Conservation (phyloP, 2,113 vertebrate species). For the Trogon melanurus region DNA sequence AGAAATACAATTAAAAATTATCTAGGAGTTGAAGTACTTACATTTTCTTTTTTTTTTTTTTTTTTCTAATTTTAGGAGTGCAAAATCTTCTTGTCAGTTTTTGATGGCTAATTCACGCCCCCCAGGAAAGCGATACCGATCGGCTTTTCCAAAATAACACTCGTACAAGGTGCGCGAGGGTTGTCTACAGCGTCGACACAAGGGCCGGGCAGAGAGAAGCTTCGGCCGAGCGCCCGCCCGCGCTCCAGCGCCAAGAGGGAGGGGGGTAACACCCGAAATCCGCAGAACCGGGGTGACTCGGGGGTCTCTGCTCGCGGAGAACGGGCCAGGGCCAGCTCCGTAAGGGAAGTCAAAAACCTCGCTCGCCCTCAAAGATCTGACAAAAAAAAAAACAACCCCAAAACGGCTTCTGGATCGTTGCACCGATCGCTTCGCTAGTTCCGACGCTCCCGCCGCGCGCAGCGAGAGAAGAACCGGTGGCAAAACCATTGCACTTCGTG, state of each 20-base stretch:
- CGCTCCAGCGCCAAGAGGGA: background rate
- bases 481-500: background rate
- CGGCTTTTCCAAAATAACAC: background rate
- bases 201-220: background rate
- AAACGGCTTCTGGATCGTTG: constrained; percentile 1
- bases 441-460: background rate
- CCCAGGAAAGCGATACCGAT: background rate
- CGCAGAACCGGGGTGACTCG: background rate
- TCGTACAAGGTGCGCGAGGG: background rate
- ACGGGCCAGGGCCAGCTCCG: background rate
- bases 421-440: background rate
- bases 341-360: background rate
- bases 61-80: constrained; percentile 57
- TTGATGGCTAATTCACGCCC: background rate
- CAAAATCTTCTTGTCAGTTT: constrained; percentile 61
- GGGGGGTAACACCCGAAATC: background rate
- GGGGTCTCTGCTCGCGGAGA: background rate
- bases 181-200: background rate
- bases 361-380: constrained; percentile 43
- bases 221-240: fast-evolving
- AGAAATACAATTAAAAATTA: constrained; percentile 58
- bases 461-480: background rate
- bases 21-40: constrained; percentile 67
- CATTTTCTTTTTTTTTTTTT: background rate
- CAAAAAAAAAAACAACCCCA: background rate